These are phyloP conservation scores for Columbina picui DNA, from an alignment of 2,113 vertebrate genomes.

Conservation along the genomic window DNA sequence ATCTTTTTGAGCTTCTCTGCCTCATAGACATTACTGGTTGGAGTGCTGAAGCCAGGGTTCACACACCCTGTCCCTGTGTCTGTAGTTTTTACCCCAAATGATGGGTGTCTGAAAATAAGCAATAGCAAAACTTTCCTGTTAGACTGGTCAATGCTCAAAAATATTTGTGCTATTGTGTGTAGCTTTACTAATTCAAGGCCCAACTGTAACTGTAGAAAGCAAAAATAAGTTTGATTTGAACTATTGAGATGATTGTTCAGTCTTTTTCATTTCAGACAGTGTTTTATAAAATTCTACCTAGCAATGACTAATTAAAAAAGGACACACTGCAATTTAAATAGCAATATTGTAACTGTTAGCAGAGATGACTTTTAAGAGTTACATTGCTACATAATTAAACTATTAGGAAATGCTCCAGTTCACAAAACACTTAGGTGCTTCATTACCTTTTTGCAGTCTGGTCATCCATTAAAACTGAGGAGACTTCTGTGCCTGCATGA, in stretches of 20 bases:
- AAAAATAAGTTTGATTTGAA: neutral
- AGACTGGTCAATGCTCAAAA: neutral
- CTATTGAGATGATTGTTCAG: neutral
- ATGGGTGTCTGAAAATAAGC: neutral
- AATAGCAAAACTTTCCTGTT: neutral
- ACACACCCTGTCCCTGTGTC: neutral
- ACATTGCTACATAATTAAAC: neutral
- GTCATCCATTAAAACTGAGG: neutral
- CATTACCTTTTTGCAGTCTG: neutral
- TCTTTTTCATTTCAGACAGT: neutral
- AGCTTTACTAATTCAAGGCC: neutral
- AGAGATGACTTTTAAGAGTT: neutral
- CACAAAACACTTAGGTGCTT: neutral
- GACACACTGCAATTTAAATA: neutral
- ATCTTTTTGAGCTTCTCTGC: neutral
- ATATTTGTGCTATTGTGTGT: fast-evolving
- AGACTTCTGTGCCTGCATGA: neutral
- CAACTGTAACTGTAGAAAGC: neutral
- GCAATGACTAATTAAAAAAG: neutral
- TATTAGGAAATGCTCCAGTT: neutral
- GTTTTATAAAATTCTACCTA: neutral
- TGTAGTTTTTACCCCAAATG: neutral
- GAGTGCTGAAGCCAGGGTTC: neutral
- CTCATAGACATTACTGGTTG: neutral
- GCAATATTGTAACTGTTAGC: neutral